These are phyloP conservation scores for Drosophila rellima DNA, from an alignment of 2,888 invertebrate genomes.

Conservation along the genomic window DNA sequence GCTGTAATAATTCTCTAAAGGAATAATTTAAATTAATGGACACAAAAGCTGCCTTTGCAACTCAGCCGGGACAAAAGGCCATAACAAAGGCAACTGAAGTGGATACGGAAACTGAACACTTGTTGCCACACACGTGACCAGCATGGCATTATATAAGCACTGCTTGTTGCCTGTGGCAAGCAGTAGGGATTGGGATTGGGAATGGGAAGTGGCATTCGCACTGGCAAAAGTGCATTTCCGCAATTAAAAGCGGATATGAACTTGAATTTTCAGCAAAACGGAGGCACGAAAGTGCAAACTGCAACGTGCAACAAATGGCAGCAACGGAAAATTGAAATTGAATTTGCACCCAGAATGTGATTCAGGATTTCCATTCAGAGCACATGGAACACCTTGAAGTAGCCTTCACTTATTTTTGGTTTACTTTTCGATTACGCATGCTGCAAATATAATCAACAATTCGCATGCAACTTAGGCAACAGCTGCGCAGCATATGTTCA, in stretches of 20 bases:
- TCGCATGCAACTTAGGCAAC: conserved; percentile 13
- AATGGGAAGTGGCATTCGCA: background rate
- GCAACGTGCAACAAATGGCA: conserved; percentile 16
- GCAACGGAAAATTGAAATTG: conserved; percentile 48
- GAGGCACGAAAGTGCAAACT: conserved; percentile 23
- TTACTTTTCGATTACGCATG: conserved; percentile 32
- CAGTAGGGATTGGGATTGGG: background rate
- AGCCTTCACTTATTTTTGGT: conserved; percentile 3
- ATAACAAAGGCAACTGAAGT: conserved; percentile 34
- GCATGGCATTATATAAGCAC: conserved; percentile 37
- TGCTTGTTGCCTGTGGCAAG: conserved; percentile 2
- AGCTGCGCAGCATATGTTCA: conserved; percentile 36
- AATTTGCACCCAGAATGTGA: conserved; percentile 41
- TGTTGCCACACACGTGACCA: conserved; percentile 74
- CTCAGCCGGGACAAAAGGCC: conserved; percentile 17
- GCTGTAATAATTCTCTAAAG: background rate
- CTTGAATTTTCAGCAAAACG: conserved; percentile 40
- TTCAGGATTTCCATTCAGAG: conserved; percentile 22
- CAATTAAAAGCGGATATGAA: conserved; percentile 75
- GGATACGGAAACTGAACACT: conserved; percentile 44
- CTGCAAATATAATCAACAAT: background rate
- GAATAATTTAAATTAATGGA: conserved; percentile 46
- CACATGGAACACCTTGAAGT: conserved; percentile 12
- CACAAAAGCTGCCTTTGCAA: conserved; percentile 4
- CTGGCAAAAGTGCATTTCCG: conserved; percentile 67